A percentile compares a stretch with the other conserved stretches of the same genome.
These are phyloP conservation scores for Ceyx margarethae DNA, from an alignment of 2,113 vertebrate species.

Conservation along the genomic window DNA sequence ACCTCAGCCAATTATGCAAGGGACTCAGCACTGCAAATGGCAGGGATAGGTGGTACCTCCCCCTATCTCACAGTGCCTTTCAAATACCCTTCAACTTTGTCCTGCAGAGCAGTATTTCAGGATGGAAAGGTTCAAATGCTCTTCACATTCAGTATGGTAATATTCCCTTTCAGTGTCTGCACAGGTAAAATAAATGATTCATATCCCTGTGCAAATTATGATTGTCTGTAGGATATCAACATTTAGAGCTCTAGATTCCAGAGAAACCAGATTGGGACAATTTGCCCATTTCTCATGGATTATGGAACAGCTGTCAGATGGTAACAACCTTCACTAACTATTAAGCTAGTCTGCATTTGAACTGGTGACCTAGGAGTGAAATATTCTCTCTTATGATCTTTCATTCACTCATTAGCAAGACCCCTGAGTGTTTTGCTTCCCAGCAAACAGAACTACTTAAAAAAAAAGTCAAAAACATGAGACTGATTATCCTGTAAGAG, in stretches of 20 bases:
- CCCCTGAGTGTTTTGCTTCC: background rate
- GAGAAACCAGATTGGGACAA: background rate
- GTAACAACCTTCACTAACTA: constrained; percentile 37
- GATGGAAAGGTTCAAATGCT: background rate
- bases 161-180: background rate
- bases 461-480: background rate
- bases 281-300: constrained; percentile 21
- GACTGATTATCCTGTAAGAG: background rate
- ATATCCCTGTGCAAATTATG: background rate
- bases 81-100: background rate
- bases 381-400: constrained; percentile 29
- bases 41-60: background rate
- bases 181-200: background rate
- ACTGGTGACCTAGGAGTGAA: constrained; percentile 51
- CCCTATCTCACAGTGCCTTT: background rate
- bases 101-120: background rate
- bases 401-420: constrained; percentile 23
- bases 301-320: constrained; percentile 42
- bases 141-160: background rate
- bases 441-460: background rate
- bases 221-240: background rate
- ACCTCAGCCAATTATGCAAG: background rate
- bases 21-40: background rate
- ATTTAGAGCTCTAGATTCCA: background rate
- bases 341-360: constrained; percentile 45